Conservation (phyloP, 1,140 invertebrate genomes). For the Euura saliciscinereae region DNA sequence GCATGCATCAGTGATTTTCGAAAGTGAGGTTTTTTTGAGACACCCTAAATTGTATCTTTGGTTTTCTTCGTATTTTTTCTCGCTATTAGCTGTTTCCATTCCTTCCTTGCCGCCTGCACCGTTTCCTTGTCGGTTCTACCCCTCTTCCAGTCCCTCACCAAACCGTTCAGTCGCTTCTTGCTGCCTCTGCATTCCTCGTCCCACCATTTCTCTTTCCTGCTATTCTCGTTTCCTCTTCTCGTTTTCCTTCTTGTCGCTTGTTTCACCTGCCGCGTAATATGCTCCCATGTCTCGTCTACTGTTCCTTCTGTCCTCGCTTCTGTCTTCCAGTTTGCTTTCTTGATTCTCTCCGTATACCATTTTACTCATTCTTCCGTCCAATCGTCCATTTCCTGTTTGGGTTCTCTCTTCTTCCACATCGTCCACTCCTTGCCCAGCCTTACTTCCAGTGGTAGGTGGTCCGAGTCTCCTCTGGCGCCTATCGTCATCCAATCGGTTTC, state of each 20-base stretch:
- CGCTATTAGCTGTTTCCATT: not conserved
- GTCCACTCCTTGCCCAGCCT: not conserved
- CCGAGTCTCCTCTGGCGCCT: slow-evolving; percentile 14
- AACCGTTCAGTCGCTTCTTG: not conserved
- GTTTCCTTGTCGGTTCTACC: not conserved
- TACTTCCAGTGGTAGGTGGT: not conserved
- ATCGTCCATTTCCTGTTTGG: too few relatives aligned
- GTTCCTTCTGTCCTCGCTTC: not conserved
- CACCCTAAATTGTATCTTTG: not conserved
- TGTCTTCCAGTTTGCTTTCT: not conserved
- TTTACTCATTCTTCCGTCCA: too few relatives aligned
- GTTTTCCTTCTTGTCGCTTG: not conserved
- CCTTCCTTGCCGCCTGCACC: slow-evolving; percentile 2
- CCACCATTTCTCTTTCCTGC: not conserved
- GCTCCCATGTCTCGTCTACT: not conserved
- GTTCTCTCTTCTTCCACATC: not conserved
- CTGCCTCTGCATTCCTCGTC: not conserved
- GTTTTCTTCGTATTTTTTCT: not conserved
- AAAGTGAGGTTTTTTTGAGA: too few relatives aligned
- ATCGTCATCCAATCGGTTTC: not conserved
- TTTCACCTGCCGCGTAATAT: not conserved
- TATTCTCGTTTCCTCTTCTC: not conserved
- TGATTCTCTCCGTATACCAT: not conserved
- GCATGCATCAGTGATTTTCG: too few relatives aligned
- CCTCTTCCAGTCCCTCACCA: not conserved